Base-by-base conservation (phyloP, 2,113 vertebrate genomes). In the Etheostoma spectabile region DNA sequence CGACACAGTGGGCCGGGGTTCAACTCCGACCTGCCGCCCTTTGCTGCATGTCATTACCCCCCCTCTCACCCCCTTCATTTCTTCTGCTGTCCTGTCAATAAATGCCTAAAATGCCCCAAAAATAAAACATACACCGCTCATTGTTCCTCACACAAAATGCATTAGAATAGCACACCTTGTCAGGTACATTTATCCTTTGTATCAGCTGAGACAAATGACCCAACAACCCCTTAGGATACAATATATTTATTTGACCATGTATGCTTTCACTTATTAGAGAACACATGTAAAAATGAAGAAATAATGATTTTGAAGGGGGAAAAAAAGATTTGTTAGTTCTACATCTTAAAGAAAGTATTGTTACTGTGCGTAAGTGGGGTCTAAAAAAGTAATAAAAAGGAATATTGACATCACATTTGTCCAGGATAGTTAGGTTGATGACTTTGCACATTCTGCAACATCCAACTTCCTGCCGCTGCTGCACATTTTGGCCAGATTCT, bases 401-500 rank as follows among this genome's bases (percentile, higher is more conserved):
- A 68, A 66, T 4, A 59, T 76, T 3, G 33, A 74, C 24, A 64
- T 86, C 45, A 88, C 59, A 82, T 80, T 49, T 86, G 2, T 88
- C 55, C 65, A 84, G 19, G 51, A 71, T 2, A 52, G 21, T 82
- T 91, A 88, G 62, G 65, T 86, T 5, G 93, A 91, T 7, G 91
- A 83, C 86, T 95, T 95, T 35, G 95, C 94, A 85, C 95, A 95
- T 65, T 95, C 95, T 11, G 94, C 93, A 61, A 95, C 94, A 68
- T 95, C 95, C 86, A 96, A 68, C 64, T 82, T 95, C 78, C 74
- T 89, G 51, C 95, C 95, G 13, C 93, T 95, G 87, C 78, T 95
- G 87, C 93, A 95, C 95, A 95, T 95, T 85, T 86, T 95, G 55
- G 94, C 95, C 89, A 96, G 85, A 87, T 95, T 96, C 95, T 96